A percentile compares a stretch with the other conserved stretches of the same genome.
Conservation (phyloP, 2,113 vertebrate species). For the Pseudopodoces humilis region DNA sequence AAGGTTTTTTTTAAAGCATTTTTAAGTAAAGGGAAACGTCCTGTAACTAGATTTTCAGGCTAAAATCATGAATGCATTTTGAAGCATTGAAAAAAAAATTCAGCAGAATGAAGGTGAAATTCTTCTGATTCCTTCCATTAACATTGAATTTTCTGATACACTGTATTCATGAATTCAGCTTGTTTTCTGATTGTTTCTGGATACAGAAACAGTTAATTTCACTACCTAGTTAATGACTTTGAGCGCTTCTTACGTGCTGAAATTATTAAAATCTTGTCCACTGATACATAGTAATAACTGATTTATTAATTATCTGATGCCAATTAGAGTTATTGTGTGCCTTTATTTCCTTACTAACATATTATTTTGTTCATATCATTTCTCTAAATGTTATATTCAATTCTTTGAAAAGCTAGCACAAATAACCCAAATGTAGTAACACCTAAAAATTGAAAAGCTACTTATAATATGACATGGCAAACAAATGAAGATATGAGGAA, state of each 20-base stretch:
- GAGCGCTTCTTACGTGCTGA: not conserved
- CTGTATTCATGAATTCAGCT: not conserved
- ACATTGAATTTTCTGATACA: not conserved
- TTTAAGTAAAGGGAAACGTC: not conserved
- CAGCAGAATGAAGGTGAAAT: not conserved
- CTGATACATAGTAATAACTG: not conserved
- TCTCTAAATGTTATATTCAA: not conserved
- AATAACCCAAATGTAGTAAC: not conserved
- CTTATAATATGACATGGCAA: not conserved
- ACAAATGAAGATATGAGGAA: not conserved
- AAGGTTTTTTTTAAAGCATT: not conserved
- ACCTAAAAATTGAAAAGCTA: not conserved
- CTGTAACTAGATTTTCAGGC: not conserved
- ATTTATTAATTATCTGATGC: not conserved
- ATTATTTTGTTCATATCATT: not conserved
- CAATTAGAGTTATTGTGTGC: not conserved
- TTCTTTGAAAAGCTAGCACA: not conserved
- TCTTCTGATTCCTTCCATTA: not conserved
- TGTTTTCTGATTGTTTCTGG: not conserved
- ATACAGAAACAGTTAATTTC: not conserved
- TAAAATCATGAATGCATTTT: not conserved
- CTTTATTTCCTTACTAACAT: not conserved
- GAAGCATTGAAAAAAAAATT: not conserved
- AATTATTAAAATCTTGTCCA: not conserved
- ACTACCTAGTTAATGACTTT: not conserved